Evolutionary conservation across 1,140 invertebrate genomes (phyloP).

Genomic region (Phocides pigmalion): DNA sequence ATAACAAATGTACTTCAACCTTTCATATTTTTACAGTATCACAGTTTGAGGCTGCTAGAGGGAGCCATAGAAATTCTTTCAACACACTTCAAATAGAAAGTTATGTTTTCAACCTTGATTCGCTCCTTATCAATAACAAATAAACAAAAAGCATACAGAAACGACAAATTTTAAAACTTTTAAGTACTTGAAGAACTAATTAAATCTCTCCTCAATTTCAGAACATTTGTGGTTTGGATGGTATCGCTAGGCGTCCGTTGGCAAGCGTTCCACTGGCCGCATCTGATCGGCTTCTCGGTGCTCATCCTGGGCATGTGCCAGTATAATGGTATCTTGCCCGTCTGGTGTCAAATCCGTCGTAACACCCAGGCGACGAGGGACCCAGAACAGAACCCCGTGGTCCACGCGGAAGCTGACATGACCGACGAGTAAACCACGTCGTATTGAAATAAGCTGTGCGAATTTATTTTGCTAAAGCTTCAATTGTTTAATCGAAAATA

Average conservation of each 20-base stretch:
- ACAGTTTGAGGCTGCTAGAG: too few species aligned
- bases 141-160: too few species aligned
- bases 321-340: slow-evolving; percentile 89
- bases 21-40: too few species aligned
- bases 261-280: slow-evolving; percentile 92
- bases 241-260: slow-evolving; percentile 89
- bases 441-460: not conserved
- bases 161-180: too few species aligned
- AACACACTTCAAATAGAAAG: too few species aligned
- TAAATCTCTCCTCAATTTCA: slow-evolving; percentile 41
- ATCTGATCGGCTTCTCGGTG: slow-evolving; percentile 90
- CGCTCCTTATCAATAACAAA: too few species aligned
- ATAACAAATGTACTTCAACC: too few species aligned
- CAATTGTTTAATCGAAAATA: not conserved
- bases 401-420: slow-evolving; percentile 30
- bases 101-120: too few species aligned
- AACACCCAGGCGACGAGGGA: not conserved
- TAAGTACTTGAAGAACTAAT: too few species aligned
- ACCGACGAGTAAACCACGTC: slow-evolving; percentile 23
- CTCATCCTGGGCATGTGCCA: slow-evolving; percentile 90
- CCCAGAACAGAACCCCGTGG: slow-evolving; percentile 32
- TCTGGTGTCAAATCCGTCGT: slow-evolving; percentile 27
- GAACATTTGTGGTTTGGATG: slow-evolving; percentile 95
- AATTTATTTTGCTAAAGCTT: not conserved
- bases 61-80: too few species aligned